Evolutionary conservation across 2,888 invertebrate species (phyloP), one percentile per base, ranked within the genome.

Genomic region (Folsomia candida): DNA sequence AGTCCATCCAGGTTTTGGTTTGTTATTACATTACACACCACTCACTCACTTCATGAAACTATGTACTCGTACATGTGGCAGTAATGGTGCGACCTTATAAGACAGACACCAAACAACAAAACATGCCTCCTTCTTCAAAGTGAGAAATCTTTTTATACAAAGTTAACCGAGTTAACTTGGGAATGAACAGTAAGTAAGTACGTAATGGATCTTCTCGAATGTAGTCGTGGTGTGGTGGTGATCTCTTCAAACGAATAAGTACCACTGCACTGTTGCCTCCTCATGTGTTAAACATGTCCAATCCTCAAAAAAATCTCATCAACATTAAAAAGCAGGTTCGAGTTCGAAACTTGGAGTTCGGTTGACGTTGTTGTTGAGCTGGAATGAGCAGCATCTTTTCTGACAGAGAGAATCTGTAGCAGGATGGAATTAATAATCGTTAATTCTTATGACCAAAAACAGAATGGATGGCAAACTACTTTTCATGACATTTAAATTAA

Each of bases 261-360:
- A 37, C 37, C 14, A 14, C 37, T 37, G 14, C 37, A 37, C 6
- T 9, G 4, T 9, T 9, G 6, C 14, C 14, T 37, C 47, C 63
- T 64, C 63, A 64, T 64, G 63, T 47, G 63, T 64, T 64, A 64
- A 64, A 64, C 63, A 64, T 64, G 63, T 64, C 63, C 54, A 6
- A 6, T 47, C 22, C 28, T 47, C 51, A 24, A 24, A n/a, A 64
- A 64, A 28, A 64, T 64, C 63, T 57, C 57, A n/a, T 57, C 57
- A 57, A 57, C 57, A 20, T 57, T 47, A 57, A 20, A 20, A 57
- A 57, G n/a, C 22, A 57, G 22, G 57, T 57, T 14, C 4, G 37
- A 37, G 37, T 14, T 37, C 37, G 14, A 37, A 37, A 14, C 14
- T 37, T n/a, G n/a, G n/a, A n/a, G n/a, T n/a, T n/a, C n/a, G n/a